phyloP scores from a whole-genome alignment of 2,888 invertebrate genomes.

The Yponomeuta plumbellus region DNA sequence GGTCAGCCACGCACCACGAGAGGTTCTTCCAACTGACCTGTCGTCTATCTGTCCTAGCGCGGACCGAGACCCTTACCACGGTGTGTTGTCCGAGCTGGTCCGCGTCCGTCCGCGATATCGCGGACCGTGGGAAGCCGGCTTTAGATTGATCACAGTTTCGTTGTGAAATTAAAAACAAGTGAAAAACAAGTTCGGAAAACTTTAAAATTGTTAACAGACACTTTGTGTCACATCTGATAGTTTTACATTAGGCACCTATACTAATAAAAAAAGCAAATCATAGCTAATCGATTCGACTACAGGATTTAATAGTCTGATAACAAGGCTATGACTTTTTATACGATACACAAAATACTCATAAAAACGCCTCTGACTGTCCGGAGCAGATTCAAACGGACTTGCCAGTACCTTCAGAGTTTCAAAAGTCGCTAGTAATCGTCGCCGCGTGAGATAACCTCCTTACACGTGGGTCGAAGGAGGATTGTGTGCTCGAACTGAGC shows the following conservation, averaged over 20 bases:
- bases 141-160: too few species aligned
- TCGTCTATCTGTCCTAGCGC: too few species aligned
- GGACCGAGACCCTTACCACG: too few species aligned
- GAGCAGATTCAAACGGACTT: background rate
- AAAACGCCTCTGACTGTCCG: background rate
- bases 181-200: too few species aligned
- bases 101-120: too few species aligned
- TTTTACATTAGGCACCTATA: background rate
- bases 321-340: background rate
- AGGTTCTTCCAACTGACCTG: too few species aligned
- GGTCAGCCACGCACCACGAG: too few species aligned
- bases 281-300: background rate
- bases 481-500: slow-evolving; percentile 99
- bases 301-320: background rate
- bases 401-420: background rate
- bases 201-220: background rate
- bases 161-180: background rate
- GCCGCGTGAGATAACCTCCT: slow-evolving; percentile 97
- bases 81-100: too few species aligned
- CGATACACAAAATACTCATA: background rate
- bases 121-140: too few species aligned
- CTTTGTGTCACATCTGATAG: background rate
- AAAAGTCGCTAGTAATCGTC: slow-evolving; percentile 86
- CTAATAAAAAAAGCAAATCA: background rate
- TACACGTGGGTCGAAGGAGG: slow-evolving; percentile 97